Evolutionary conservation across 2,113 vertebrate species (phyloP), one percentile per base, ranked within the genome.

Genomic region (Pomatorhinus ruficollis): DNA sequence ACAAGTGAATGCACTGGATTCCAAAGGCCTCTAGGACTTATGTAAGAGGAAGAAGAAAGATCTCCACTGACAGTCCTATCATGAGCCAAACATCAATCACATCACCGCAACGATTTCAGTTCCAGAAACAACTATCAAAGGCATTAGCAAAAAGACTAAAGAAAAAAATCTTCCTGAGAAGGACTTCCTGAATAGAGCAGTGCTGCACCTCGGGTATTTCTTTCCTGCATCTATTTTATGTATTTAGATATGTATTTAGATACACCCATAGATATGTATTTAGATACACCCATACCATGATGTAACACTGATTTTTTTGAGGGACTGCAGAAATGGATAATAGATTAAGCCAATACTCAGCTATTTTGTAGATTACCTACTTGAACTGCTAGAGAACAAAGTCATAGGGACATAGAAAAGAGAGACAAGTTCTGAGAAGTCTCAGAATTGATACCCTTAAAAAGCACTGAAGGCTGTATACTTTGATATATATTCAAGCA

Each of bases 1-100:
- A 94, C 77, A 87, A 94, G 91, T 75, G 91, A 95, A 95, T 4
- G 65, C 60, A 69, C 89, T 35, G 72, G 64, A 87, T 95, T 91
- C 87, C 93, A 91, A 95, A 92, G 94, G 65, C 24, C 94, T 63
- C 76, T 0, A 0, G 42, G 69, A 89, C 31, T 96, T 92, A 76
- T 49, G 83, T 92, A 95, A 96, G 80, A 91, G 60, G 31, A 64
- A 64, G 66, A 49, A 60, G 35, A 95, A 78, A 81, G 76, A 59
- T 76, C 35, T 2, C 42, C 39, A 31, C 71, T 0, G 1, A 47
- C 28, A 50, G 79, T 33, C 45, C 18, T 39, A 39, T 42, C n/a
- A 12, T 13, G 63, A 40, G 72, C n/a, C 68, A 81, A 92, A 90
- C 30, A 60, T 20, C 54, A 70, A 3, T 74, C 74, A 35, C 44